Evolutionary conservation across 2,888 invertebrate species (phyloP).

Genomic region (Stegophylla sp.): DNA sequence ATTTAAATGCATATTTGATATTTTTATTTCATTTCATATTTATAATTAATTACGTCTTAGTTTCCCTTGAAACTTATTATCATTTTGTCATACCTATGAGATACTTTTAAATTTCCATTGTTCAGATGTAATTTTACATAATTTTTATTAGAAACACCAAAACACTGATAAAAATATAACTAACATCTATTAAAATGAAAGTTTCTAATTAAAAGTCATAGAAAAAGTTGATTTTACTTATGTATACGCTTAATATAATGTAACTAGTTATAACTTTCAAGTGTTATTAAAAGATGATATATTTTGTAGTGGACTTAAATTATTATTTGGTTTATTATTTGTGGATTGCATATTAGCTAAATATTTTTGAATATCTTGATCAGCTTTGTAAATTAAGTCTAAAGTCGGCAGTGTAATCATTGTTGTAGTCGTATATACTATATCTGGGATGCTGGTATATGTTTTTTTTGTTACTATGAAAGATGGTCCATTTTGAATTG

Average conservation of each 20-base stretch:
- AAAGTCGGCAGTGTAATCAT: conserved; percentile 60
- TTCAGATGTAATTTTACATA: no score
- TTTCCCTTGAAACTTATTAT: no score
- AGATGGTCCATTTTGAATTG: conserved; percentile 60
- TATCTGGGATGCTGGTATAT: conserved; percentile 60
- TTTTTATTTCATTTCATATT: no score
- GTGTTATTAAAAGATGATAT: conserved; percentile 19
- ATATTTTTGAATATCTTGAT: conserved; percentile 55
- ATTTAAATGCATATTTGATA: no score
- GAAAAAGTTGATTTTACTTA: no score
- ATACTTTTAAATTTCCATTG: no score
- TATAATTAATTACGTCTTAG: no score
- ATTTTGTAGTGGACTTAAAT: conserved; percentile 43
- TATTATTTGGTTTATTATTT: conserved; percentile 35
- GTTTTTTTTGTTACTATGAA: conserved; percentile 60
- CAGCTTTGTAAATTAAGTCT: conserved; percentile 59
- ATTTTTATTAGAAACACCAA: no score
- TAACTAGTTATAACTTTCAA: neutral
- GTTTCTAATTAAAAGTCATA: no score
- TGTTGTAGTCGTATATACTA: conserved; percentile 60
- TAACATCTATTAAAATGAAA: no score
- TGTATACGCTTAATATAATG: neutral
- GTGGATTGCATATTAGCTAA: neutral
- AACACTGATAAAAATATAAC: no score
- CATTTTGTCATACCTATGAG: no score